Base-by-base conservation (phyloP, 2,797 vertebrate genomes). In the Gastrophryne carolinensis region DNA sequence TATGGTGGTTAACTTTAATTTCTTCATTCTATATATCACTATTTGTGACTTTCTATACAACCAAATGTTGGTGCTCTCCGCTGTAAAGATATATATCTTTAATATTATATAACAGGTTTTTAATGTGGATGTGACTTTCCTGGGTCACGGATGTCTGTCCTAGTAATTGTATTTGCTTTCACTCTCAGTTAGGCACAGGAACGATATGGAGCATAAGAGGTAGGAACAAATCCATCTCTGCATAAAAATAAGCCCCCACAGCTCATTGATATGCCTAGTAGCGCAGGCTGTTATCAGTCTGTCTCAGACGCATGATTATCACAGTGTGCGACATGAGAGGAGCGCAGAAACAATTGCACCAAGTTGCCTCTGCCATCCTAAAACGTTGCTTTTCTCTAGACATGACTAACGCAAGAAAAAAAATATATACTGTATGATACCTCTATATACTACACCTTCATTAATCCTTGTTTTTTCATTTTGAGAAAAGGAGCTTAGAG, bases 251-350 rank as follows among this genome's bases (percentile, higher is more conserved):
- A 75, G 63, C 63, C 73, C 72, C 39, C 63, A 67, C 53, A 75
- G 53, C 73, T 75, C 73, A 67, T 75, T 75, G 52, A 60, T 67
- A 75, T 75, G 54, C 63, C 53, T 75, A 39, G 34, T 54, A 19
- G 50, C 68, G 52, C 53, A 68, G 62, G 39, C 73, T 75, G 73
- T 39, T 75, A 75, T 75, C 73, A 68, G 73, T 27, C 54, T 37
- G 73, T 44, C 66, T 75, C 63, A 75, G 73, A 67, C 61, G 54
- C 64, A 58, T 41, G 73, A 75, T 75, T 75, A 75, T 75, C 73
- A 75, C 73, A 75, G 73, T 75, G 44, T 67, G 73, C 34, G 41
- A 75, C 41, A 60, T 12, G n/a, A 75, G 73, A 53, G 60, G 29
- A 61, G 63, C 29, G 15, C 27, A 47, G 24, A 50, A 47, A 60